Evolutionary conservation across 1,140 invertebrate species (phyloP).

Genomic region (Pentalonia nigronervosa): DNA sequence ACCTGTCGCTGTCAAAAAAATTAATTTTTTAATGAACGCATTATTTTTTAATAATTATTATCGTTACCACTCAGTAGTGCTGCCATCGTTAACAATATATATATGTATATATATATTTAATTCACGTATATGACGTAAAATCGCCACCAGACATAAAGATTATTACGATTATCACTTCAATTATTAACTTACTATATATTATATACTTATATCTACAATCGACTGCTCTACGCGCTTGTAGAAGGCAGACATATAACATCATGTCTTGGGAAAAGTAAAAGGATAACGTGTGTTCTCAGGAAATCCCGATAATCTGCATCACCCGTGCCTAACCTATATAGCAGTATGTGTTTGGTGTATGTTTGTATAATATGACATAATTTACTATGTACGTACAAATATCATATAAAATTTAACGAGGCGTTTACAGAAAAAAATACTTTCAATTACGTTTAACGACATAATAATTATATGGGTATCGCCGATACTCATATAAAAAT

Average conservation of each 20-base stretch:
- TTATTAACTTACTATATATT: not conserved
- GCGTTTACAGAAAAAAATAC: not conserved
- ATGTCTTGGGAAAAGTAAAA: not conserved
- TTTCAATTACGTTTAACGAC: not conserved
- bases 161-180: not conserved
- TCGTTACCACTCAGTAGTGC: not conserved
- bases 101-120: not conserved
- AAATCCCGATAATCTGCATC: not conserved
- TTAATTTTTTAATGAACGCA: not conserved
- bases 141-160: not conserved
- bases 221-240: not conserved
- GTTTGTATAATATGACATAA: not conserved
- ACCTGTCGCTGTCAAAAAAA: not conserved
- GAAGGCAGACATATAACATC: not conserved
- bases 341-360: not conserved
- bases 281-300: not conserved
- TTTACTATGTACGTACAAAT: not conserved
- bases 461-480: too few species aligned
- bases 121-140: not conserved
- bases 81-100: not conserved
- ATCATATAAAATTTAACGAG: not conserved
- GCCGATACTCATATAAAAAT: not conserved
- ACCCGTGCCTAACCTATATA: not conserved
- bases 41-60: not conserved
- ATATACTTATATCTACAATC: not conserved